Conservation (phyloP, 2,797 vertebrate species). For the Xyrichtys novacula region DNA sequence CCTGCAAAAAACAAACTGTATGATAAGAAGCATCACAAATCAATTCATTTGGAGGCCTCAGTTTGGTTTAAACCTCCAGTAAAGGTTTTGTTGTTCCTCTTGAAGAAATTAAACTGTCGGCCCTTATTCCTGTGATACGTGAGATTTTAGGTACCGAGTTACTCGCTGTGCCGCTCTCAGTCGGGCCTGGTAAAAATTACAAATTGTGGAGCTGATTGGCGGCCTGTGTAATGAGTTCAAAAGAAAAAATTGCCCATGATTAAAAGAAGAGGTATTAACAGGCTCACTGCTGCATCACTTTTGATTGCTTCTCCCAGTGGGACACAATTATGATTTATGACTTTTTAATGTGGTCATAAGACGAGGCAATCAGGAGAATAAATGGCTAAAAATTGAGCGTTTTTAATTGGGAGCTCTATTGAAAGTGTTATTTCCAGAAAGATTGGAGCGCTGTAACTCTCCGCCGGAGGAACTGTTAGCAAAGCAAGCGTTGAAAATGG, state of each 20-base stretch:
- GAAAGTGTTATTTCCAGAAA: conserved; percentile 48
- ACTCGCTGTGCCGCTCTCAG: neutral
- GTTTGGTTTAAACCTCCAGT: no score
- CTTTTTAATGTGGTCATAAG: conserved; percentile 75
- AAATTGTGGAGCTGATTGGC: conserved; percentile 37
- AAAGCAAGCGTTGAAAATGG: conserved; percentile 23
- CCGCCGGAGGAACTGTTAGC: conserved; percentile 1
- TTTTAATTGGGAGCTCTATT: conserved; percentile 66
- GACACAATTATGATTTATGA: conserved; percentile 71
- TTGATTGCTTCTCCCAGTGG: conserved; percentile 55
- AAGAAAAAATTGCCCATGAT: conserved; percentile 33
- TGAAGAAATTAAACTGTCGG: neutral
- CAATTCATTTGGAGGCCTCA: no score
- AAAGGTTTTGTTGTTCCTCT: no score
- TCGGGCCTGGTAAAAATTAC: conserved; percentile 6
- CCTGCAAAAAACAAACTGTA: no score
- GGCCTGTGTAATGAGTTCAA: conserved; percentile 35
- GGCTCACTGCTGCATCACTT: conserved; percentile 50
- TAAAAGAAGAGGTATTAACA: conserved; percentile 60
- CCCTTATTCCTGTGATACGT: neutral
- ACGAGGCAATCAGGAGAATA: conserved; percentile 62
- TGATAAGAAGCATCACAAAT: no score
- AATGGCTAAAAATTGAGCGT: conserved; percentile 49
- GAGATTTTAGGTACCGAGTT: neutral
- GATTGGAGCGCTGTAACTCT: conserved; percentile 22